phyloP scores from a whole-genome alignment of 2,797 vertebrate species.

The Betta splendens region DNA sequence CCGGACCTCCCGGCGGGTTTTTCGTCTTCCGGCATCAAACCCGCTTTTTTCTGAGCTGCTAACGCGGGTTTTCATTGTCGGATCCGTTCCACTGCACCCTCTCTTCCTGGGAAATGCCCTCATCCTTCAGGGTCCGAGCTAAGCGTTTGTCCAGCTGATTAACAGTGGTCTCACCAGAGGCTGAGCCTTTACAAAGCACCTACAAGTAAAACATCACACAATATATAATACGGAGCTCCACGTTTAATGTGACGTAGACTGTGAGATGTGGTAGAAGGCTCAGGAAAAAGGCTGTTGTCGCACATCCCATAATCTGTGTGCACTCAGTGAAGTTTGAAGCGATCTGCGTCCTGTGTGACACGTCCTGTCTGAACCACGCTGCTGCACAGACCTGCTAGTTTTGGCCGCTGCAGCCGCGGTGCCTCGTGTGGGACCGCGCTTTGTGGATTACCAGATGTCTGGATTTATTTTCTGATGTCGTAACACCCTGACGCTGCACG shows the following conservation, averaged over 20 bases:
- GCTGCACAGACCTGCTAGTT: conserved; percentile 14
- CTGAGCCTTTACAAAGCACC: too few relatives aligned
- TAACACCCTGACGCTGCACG: conserved; percentile 62
- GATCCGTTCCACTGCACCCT: too few relatives aligned
- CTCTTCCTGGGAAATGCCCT: not conserved
- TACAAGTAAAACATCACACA: too few relatives aligned
- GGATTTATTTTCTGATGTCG: conserved; percentile 71
- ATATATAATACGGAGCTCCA: too few relatives aligned
- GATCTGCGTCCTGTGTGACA: conserved; percentile 7
- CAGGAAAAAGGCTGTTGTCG: not conserved
- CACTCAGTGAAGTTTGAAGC: conserved; percentile 20
- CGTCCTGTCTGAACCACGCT: not conserved
- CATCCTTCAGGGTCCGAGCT: not conserved
- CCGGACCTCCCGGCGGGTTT: too few relatives aligned
- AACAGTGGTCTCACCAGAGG: conserved; percentile 3
- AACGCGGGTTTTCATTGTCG: too few relatives aligned
- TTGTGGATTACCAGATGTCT: conserved; percentile 73
- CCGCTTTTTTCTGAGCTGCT: too few relatives aligned
- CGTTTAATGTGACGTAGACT: too few relatives aligned
- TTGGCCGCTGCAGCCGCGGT: conserved; percentile 43
- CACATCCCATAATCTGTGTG: conserved; percentile 18
- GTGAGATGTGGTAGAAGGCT: conserved; percentile 4
- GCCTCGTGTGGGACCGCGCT: conserved; percentile 59
- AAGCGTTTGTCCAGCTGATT: not conserved
- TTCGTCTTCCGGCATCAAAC: too few relatives aligned